Evolutionary conservation across 2,797 vertebrate species (phyloP).

Genomic region (Menidia menidia): DNA sequence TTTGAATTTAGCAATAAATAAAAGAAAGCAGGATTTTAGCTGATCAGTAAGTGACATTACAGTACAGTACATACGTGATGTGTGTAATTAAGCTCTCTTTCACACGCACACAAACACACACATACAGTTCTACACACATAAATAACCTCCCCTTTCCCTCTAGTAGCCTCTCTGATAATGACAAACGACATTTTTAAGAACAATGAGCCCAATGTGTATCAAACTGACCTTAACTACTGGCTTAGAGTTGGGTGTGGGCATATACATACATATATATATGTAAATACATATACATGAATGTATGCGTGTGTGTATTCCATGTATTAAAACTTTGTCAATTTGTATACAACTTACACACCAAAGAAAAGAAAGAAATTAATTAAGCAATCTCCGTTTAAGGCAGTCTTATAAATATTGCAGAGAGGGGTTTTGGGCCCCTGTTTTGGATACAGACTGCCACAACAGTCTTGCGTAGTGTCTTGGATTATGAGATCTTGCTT

Average conservation of each 20-base stretch:
- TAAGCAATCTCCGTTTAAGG: constrained; percentile 89
- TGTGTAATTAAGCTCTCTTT: constrained; percentile 42
- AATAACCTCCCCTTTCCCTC: constrained; percentile 80
- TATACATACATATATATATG: too few species aligned
- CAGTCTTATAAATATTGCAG: constrained; percentile 98
- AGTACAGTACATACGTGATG: constrained; percentile 45
- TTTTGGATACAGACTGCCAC: constrained; percentile 91
- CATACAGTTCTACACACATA: constrained; percentile 27
- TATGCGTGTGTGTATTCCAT: too few species aligned
- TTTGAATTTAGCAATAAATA: constrained; percentile 37
- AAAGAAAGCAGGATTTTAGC: constrained; percentile 33
- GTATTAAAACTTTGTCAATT: constrained; percentile 13
- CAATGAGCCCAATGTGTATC: constrained; percentile 33
- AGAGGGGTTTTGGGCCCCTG: constrained; percentile 93
- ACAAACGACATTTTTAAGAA: constrained; percentile 43
- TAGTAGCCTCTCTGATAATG: constrained; percentile 76
- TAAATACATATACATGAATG: too few species aligned
- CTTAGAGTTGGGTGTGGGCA: constrained; percentile 42
- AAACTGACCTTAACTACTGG: constrained; percentile 38
- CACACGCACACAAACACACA: constrained; percentile 29
- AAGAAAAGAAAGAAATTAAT: constrained; percentile 55
- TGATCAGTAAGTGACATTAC: constrained; percentile 47
- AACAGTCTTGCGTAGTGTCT: constrained; percentile 90
- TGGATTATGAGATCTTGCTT: constrained; percentile 76
- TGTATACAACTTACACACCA: constrained; percentile 43